A percentile compares a stretch with the other conserved stretches of the same genome.
Conservation (phyloP, 2,888 invertebrate species). For the Elysia crispata region DNA sequence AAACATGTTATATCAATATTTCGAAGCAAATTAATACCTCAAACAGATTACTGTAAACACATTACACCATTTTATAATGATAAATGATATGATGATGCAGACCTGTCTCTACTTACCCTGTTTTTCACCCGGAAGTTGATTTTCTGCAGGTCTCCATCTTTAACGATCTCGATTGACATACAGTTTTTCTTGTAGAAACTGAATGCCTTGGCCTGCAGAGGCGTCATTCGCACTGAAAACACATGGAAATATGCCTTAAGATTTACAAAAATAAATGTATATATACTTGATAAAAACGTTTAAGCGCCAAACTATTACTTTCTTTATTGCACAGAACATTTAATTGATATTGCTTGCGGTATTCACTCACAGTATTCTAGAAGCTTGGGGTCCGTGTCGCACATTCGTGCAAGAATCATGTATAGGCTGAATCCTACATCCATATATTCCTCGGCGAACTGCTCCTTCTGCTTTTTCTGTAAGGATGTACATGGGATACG, state of each 20-base stretch:
- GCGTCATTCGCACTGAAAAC: constrained; percentile 65
- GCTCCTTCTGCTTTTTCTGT: constrained; percentile 66
- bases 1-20: no score
- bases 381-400: constrained; percentile 71
- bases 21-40: no score
- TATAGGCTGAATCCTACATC: constrained; percentile 76
- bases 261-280: no score
- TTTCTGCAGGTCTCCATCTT: constrained; percentile 76
- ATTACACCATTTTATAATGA: no score
- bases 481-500: no score
- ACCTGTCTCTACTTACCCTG: constrained; percentile 68
- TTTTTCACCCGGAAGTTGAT: constrained; percentile 77
- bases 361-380: constrained; percentile 59
- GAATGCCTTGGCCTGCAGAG: constrained; percentile 71
- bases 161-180: constrained; percentile 75
- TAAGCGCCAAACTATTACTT: no score
- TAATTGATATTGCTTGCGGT: no score
- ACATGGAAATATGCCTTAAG: no score
- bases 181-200: constrained; percentile 75
- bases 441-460: constrained; percentile 68
- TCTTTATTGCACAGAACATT: not conserved
- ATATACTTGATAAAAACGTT: no score
- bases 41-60: no score
- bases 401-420: constrained; percentile 73
- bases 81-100: no score